Conservation (phyloP, 2,888 invertebrate species). For the Ommatoiulus sabulosus region DNA sequence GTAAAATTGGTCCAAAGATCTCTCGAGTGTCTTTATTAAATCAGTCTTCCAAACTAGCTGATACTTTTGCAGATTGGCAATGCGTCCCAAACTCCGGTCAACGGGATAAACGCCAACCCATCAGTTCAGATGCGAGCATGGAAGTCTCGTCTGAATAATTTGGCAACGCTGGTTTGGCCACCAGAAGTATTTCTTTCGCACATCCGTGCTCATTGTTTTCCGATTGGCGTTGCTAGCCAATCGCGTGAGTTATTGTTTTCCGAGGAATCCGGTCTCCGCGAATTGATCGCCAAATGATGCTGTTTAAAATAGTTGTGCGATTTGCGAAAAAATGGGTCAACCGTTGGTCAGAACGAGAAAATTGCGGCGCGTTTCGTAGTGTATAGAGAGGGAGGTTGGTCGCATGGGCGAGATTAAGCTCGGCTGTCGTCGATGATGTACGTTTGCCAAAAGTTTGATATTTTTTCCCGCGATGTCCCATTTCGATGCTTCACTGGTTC, state of each 20-base stretch:
- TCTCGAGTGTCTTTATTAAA: too few relatives aligned
- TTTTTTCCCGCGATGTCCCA: background rate
- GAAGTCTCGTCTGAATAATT: too few relatives aligned
- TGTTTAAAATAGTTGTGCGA: background rate
- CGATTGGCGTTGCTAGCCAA: background rate
- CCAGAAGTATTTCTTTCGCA: background rate
- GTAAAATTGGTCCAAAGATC: too few relatives aligned
- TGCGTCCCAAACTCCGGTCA: too few relatives aligned
- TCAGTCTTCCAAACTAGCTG: too few relatives aligned
- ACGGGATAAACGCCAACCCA: too few relatives aligned
- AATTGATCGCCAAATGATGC: constrained; percentile 30
- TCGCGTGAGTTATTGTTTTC: background rate
- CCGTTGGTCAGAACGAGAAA: background rate
- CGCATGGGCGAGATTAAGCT: background rate
- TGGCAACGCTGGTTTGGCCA: background rate
- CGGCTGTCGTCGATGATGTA: background rate
- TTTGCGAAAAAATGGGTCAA: background rate
- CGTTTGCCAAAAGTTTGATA: constrained; percentile 1
- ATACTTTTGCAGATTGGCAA: too few relatives aligned
- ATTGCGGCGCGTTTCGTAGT: background rate
- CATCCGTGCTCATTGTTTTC: background rate
- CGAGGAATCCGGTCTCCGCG: background rate
- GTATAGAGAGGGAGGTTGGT: background rate
- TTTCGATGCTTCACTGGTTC: constrained; percentile 9
- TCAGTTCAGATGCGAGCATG: too few relatives aligned